Conservation (phyloP, 2,113 vertebrate genomes). For the Polyodon spathula region DNA sequence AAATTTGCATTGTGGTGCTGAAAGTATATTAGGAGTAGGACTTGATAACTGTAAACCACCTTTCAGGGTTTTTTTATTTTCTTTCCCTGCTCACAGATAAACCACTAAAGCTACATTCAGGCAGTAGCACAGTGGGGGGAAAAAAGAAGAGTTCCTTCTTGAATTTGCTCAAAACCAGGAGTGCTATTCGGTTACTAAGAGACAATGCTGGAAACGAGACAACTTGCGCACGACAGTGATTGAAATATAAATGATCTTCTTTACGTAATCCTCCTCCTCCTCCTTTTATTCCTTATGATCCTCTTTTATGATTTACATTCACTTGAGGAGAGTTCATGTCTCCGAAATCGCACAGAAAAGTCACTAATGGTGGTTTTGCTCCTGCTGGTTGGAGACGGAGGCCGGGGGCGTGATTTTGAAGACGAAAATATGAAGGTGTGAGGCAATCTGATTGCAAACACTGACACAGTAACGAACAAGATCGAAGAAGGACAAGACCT, state of each 20-base stretch:
- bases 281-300: constrained; percentile 31
- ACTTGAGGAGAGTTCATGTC: constrained; percentile 16
- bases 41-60: not conserved
- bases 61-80: not conserved
- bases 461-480: constrained; percentile 90
- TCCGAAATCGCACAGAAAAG: constrained; percentile 17
- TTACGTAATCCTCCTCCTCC: constrained; percentile 41
- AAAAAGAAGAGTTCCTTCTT: not conserved
- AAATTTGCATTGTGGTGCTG: too few relatives aligned
- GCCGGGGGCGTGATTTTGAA: constrained; percentile 80
- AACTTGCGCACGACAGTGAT: constrained; percentile 50
- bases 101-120: not conserved
- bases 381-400: constrained; percentile 57
- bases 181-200: not conserved
- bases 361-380: constrained; percentile 36
- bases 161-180: not conserved
- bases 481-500: constrained; percentile 86
- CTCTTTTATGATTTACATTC: constrained; percentile 34
- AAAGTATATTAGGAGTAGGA: not conserved
- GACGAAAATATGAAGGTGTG: constrained; percentile 86
- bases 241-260: constrained; percentile 60
- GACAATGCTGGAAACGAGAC: constrained; percentile 2
- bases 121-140: not conserved
- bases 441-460: constrained; percentile 92
- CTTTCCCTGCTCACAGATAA: not conserved